These are phyloP conservation scores for Drosophila siamana DNA, from an alignment of 2,888 invertebrate genomes.

Conservation along the genomic window DNA sequence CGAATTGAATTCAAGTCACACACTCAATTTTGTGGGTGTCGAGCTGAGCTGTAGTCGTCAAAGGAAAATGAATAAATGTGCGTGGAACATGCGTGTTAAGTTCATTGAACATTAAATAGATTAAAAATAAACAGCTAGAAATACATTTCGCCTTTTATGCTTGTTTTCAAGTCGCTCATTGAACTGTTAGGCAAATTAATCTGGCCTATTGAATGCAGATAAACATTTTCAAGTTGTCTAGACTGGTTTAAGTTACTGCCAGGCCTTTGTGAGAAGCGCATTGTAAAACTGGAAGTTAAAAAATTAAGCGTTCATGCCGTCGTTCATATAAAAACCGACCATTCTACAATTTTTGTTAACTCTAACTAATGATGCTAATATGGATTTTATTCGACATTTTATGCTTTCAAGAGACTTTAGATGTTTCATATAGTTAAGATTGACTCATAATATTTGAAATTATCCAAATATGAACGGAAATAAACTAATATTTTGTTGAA, in stretches of 20 bases:
- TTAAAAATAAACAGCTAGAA: slow-evolving; percentile 66
- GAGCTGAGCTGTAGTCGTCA: slow-evolving; percentile 22
- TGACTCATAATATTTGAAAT: too few species aligned
- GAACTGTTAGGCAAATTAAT: slow-evolving; percentile 35
- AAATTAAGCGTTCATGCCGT: background rate
- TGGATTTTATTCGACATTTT: too few species aligned
- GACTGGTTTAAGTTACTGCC: slow-evolving; percentile 25
- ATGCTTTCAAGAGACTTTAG: too few species aligned
- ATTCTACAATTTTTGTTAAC: too few species aligned
- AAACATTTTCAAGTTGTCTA: slow-evolving; percentile 41
- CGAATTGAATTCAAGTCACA: slow-evolving; percentile 69
- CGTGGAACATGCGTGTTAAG: slow-evolving; percentile 61
- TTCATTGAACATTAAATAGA: slow-evolving; percentile 74
- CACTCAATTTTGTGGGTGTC: slow-evolving; percentile 57
- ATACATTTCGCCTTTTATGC: background rate
- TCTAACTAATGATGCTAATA: background rate
- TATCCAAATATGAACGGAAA: background rate
- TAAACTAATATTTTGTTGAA: background rate
- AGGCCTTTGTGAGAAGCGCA: background rate
- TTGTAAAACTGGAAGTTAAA: background rate
- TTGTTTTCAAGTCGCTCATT: slow-evolving; percentile 52
- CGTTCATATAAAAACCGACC: too few species aligned
- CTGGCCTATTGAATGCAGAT: slow-evolving; percentile 9
- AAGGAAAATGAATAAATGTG: slow-evolving; percentile 44
- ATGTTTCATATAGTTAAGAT: too few species aligned